Percentiles rank a stretch among this genome's conserved stretches.
These are phyloP conservation scores for Synergus japonicus DNA, from an alignment of 2,888 invertebrate genomes.

Conservation along the genomic window DNA sequence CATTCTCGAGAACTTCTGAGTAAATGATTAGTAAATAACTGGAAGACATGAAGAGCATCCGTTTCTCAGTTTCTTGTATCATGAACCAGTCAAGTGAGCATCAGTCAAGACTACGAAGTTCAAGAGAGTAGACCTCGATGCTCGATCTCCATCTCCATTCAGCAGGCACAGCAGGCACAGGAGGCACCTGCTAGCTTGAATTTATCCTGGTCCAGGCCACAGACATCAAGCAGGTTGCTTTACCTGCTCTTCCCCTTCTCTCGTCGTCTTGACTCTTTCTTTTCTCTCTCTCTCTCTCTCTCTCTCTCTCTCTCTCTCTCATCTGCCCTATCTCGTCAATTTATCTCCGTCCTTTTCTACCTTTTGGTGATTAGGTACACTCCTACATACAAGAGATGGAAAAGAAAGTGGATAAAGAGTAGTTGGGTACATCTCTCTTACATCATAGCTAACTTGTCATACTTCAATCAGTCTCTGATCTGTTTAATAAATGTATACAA, in stretches of 20 bases:
- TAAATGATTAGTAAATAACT: neutral
- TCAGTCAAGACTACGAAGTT: neutral
- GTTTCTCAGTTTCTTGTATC: neutral
- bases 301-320: neutral
- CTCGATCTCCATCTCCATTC: constrained; percentile 53
- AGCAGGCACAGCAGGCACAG: constrained; percentile 57
- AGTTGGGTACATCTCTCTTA: too few relatives aligned
- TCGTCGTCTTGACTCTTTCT: neutral
- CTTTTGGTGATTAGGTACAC: neutral
- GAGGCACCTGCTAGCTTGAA: constrained; percentile 62
- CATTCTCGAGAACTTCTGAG: constrained; percentile 16
- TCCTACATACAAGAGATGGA: neutral
- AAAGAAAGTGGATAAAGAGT: too few relatives aligned
- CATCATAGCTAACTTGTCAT: too few relatives aligned
- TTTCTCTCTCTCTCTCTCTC: neutral
- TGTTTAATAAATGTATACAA: too few relatives aligned
- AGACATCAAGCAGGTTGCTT: constrained; percentile 37
- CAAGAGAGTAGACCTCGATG: constrained; percentile 44
- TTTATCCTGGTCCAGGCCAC: constrained; percentile 58
- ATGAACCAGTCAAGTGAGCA: neutral
- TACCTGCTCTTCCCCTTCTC: neutral
- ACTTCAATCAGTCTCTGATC: too few relatives aligned
- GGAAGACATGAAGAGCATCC: neutral
- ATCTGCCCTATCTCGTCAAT: neutral
- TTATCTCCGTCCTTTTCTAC: neutral